These are phyloP conservation scores for Taenioides sp. DNA, from an alignment of 2,797 vertebrate genomes.

Conservation along the genomic window DNA sequence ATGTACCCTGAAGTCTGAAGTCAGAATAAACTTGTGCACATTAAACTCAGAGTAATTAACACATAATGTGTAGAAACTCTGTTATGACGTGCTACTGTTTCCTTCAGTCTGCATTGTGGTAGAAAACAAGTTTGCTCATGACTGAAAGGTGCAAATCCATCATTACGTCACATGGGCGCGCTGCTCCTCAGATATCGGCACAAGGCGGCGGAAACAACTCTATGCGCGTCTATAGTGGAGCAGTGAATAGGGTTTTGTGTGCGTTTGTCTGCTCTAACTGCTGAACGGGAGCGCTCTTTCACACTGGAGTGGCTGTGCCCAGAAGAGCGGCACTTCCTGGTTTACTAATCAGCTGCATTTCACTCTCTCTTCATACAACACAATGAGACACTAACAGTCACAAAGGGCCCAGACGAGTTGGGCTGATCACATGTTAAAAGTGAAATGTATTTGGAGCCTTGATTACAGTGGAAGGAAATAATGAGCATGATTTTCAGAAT, in stretches of 20 bases:
- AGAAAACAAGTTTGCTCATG: slow-evolving; percentile 27
- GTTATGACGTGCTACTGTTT: background rate
- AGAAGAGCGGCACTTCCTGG: slow-evolving; percentile 52
- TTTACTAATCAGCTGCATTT: slow-evolving; percentile 61
- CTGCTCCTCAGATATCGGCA: slow-evolving; percentile 43
- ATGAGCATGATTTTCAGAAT: background rate
- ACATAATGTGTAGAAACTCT: background rate
- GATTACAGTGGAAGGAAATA: slow-evolving; percentile 6
- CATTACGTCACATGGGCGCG: slow-evolving; percentile 35
- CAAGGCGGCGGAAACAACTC: slow-evolving; percentile 36
- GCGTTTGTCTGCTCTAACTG: slow-evolving; percentile 44
- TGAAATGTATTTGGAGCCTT: slow-evolving; percentile 6
- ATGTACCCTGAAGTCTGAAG: too few species aligned
- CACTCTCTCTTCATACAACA: background rate
- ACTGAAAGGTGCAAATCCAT: slow-evolving; percentile 46
- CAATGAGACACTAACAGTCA: slow-evolving; percentile 17
- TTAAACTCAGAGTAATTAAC: background rate
- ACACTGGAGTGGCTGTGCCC: slow-evolving; percentile 48
- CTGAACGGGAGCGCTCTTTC: slow-evolving; percentile 63
- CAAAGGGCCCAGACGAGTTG: background rate
- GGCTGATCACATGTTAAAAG: slow-evolving; percentile 6
- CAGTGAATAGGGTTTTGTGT: slow-evolving; percentile 47
- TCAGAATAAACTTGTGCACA: background rate
- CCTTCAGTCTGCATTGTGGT: slow-evolving; percentile 10
- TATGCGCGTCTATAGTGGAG: slow-evolving; percentile 21